Conservation (phyloP, 2,888 invertebrate genomes). For the Agrochola lychnidis region DNA sequence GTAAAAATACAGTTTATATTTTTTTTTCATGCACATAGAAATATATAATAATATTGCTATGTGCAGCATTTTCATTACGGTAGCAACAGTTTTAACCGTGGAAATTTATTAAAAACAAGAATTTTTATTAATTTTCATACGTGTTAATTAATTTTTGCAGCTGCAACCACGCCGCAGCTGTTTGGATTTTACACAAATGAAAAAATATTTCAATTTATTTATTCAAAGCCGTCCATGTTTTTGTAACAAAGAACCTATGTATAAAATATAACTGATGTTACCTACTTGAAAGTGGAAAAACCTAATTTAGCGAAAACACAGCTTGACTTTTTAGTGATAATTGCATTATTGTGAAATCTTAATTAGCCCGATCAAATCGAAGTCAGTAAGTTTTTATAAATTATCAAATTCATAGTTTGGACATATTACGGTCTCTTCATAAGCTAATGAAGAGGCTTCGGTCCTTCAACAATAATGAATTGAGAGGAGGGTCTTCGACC, state of each 20-base stretch:
- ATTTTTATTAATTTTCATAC: not conserved
- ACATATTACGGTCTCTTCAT: constrained; percentile 3
- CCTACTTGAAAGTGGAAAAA: not conserved
- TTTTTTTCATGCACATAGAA: not conserved
- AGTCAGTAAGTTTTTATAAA: not conserved
- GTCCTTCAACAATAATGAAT: constrained; percentile 38
- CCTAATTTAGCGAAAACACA: not conserved
- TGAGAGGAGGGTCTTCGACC: constrained; percentile 25
- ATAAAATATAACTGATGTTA: no score
- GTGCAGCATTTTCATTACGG: not conserved
- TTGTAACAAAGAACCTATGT: not conserved
- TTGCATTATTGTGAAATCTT: not conserved
- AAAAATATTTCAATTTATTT: not conserved
- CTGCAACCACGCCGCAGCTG: not conserved
- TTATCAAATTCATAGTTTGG: not conserved
- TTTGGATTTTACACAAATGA: not conserved
- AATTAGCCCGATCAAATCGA: not conserved
- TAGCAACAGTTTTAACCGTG: no score
- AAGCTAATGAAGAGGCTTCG: not conserved
- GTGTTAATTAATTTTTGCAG: not conserved
- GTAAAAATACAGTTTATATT: constrained; percentile 1
- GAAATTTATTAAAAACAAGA: not conserved
- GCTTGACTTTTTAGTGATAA: not conserved
- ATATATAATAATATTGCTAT: no score
- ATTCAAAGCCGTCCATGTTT: not conserved